These are phyloP conservation scores for Neuroterus valhalla DNA, from an alignment of 1,140 invertebrate genomes.

Conservation along the genomic window DNA sequence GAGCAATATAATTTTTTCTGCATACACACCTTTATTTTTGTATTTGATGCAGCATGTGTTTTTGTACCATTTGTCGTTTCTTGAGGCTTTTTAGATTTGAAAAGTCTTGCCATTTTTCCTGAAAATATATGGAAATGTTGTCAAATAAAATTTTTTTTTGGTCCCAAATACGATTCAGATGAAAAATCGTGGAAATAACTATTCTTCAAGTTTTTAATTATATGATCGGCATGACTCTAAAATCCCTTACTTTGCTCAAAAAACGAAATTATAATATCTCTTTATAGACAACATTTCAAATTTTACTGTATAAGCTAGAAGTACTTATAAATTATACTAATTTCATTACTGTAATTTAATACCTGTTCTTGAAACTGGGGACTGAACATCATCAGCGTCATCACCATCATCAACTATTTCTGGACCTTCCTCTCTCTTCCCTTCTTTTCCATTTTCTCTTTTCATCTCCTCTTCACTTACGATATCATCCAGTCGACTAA, in stretches of 20 bases:
- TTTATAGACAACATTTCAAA: no score
- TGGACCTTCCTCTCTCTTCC: constrained; percentile 31
- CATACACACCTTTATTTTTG: constrained; percentile 59
- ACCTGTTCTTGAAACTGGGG: constrained; percentile 55
- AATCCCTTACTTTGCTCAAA: no score
- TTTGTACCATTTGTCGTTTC: constrained; percentile 56
- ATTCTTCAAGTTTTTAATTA: no score
- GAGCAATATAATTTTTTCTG: not conserved
- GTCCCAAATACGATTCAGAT: not conserved
- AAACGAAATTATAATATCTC: no score
- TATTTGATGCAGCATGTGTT: constrained; percentile 35
- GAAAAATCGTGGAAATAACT: no score
- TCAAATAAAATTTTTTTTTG: not conserved
- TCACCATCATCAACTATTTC: constrained; percentile 54
- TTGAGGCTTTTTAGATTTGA: constrained; percentile 54
- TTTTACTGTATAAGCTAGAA: no score
- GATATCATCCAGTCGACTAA: not conserved
- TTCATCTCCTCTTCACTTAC: not conserved
- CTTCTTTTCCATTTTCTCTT: constrained; percentile 8
- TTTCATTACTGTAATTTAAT: no score
- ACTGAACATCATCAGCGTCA: constrained; percentile 61
- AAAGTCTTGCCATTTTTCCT: constrained; percentile 63
- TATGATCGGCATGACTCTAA: no score
- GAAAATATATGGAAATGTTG: not conserved
- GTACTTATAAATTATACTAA: no score